A percentile compares a stretch with the other conserved stretches of the same genome.
Evolutionary conservation across 2,888 invertebrate species (phyloP).

Genomic region (Rambutsinella grinnellia): DNA sequence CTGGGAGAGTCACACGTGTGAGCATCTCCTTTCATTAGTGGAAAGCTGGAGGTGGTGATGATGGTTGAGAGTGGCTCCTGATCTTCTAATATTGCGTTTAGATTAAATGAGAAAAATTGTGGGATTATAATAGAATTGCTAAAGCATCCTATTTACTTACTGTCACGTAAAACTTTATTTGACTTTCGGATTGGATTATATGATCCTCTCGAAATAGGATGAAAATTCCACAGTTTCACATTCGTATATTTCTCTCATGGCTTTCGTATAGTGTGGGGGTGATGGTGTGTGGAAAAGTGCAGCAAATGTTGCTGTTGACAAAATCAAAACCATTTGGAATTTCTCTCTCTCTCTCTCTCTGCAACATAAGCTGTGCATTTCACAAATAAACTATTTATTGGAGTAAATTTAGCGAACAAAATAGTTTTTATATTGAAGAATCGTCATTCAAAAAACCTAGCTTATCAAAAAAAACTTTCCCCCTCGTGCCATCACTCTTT

Average conservation of each 20-base stretch:
- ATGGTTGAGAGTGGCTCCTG: neutral
- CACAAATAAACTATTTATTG: neutral
- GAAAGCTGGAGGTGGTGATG: neutral
- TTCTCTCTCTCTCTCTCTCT: neutral
- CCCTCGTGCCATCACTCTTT: neutral
- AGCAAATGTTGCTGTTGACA: neutral
- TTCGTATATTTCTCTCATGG: no score
- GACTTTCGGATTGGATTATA: no score
- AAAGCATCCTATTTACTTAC: no score
- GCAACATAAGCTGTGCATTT: neutral
- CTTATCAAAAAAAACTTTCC: no score
- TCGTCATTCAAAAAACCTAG: no score
- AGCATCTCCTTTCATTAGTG: neutral
- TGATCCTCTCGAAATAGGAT: no score
- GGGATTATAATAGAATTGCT: no score
- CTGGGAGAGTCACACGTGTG: neutral
- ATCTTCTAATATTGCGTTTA: no score
- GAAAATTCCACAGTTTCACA: no score
- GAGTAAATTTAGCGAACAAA: conserved; percentile 36
- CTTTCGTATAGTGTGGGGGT: no score
- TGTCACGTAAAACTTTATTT: no score
- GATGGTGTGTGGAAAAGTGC: neutral
- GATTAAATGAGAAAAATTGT: no score
- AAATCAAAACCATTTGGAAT: neutral
- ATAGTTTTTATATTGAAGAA: neutral